phyloP scores from a whole-genome alignment of 2,888 invertebrate species.

The Adelognathus sp. region DNA sequence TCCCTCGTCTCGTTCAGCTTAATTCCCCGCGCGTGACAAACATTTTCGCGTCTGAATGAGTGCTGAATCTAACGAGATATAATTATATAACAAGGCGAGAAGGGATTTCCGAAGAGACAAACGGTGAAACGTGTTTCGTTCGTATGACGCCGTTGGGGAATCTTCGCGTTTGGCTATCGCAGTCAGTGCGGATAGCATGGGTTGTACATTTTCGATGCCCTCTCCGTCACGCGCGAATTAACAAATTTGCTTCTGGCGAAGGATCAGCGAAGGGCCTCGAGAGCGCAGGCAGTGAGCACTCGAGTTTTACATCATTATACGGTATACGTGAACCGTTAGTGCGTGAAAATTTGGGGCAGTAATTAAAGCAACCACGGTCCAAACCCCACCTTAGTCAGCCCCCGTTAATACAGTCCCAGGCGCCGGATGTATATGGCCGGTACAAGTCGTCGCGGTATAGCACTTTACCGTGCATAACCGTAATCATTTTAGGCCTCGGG shows the following conservation, averaged over 20 bases:
- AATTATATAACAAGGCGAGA: constrained; percentile 20
- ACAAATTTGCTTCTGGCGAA: background rate
- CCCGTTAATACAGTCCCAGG: background rate
- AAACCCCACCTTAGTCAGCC: background rate
- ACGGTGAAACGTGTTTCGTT: background rate
- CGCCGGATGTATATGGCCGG: background rate
- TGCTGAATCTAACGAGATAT: constrained; percentile 21
- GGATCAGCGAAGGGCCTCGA: background rate
- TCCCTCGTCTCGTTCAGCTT: constrained; percentile 14
- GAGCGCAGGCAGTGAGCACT: background rate
- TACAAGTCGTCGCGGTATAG: background rate
- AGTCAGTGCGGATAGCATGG: background rate
- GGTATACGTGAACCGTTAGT: background rate
- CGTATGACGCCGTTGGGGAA: background rate
- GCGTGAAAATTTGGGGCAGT: background rate
- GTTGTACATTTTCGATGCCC: constrained; percentile 10
- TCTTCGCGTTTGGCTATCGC: background rate
- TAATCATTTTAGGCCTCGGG: background rate
- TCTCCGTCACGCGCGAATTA: background rate
- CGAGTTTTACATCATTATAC: too few relatives aligned
- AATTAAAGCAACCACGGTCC: background rate
- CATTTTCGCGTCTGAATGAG: constrained; percentile 25
- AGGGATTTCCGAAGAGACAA: constrained; percentile 7
- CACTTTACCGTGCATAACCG: background rate
- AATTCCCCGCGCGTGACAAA: constrained; percentile 5